A percentile compares a stretch with the other conserved stretches of the same genome.
Evolutionary conservation across 1,140 invertebrate species (phyloP).

Genomic region (Megalonaias nervosa): DNA sequence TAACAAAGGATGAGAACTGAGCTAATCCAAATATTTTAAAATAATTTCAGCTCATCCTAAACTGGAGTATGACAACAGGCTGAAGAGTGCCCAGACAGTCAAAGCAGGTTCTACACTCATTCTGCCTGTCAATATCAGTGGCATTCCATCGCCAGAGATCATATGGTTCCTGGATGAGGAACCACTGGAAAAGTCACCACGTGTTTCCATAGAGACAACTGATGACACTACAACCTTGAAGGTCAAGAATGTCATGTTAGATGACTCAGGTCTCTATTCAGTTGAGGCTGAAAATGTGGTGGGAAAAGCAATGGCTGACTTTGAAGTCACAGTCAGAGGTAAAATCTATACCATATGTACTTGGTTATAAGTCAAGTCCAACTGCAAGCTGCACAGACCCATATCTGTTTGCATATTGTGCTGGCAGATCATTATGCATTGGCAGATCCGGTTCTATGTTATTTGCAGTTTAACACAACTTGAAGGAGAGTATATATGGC

Average conservation of each 20-base stretch:
- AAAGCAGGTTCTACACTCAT: conserved; percentile 64
- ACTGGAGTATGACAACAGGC: conserved; percentile 66
- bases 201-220: conserved; percentile 60
- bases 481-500: too few species aligned
- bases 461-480: too few species aligned
- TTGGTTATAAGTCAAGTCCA: too few species aligned
- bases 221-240: conserved; percentile 61
- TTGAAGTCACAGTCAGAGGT: conserved; percentile 75
- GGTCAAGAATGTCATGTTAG: conserved; percentile 60
- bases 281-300: conserved; percentile 68
- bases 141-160: conserved; percentile 92
- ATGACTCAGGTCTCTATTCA: conserved; percentile 65
- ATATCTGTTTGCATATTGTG: too few species aligned
- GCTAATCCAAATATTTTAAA: too few species aligned
- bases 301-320: conserved; percentile 64
- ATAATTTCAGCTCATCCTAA: conserved; percentile 60
- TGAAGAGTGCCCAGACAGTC: conserved; percentile 62
- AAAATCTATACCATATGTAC: neutral
- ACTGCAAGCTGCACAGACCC: too few species aligned
- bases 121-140: conserved; percentile 78
- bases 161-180: conserved; percentile 89
- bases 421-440: too few species aligned
- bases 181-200: conserved; percentile 67
- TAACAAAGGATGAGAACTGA: too few species aligned
- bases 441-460: too few species aligned